A percentile compares a stretch with the other conserved stretches of the same genome.
These are phyloP conservation scores for Drosophila neotestacea DNA, from an alignment of 2,888 invertebrate genomes.

Conservation along the genomic window DNA sequence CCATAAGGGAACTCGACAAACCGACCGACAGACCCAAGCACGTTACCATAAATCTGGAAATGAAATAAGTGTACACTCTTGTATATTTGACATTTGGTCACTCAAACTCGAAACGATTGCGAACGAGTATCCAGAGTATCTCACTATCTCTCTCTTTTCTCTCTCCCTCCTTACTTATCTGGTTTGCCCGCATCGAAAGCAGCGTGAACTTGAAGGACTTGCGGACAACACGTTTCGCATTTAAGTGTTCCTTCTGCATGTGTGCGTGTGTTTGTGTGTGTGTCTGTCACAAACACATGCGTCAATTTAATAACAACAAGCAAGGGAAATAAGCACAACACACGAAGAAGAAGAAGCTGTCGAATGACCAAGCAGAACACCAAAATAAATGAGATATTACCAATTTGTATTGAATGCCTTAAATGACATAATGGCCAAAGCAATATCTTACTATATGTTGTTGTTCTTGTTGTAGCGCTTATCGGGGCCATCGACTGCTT, in stretches of 20 bases:
- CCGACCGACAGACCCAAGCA: slow-evolving; percentile 11
- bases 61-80: slow-evolving; percentile 76
- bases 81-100: slow-evolving; percentile 80
- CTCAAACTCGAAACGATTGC: slow-evolving; percentile 61
- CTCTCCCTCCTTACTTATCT: slow-evolving; percentile 13
- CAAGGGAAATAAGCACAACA: slow-evolving; percentile 31
- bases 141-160: not conserved
- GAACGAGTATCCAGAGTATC: slow-evolving; percentile 33
- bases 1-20: not conserved
- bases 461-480: slow-evolving; percentile 34
- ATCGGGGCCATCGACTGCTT: slow-evolving; percentile 30
- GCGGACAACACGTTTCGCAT: slow-evolving; percentile 54
- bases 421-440: slow-evolving; percentile 69
- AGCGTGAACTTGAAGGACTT: slow-evolving; percentile 50
- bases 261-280: slow-evolving; percentile 16
- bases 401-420: slow-evolving; percentile 77
- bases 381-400: slow-evolving; percentile 78
- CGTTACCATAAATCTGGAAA: slow-evolving; percentile 71
- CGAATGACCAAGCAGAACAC: slow-evolving; percentile 39
- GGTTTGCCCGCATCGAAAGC: slow-evolving; percentile 40
- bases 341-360: slow-evolving; percentile 18
- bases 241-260: slow-evolving; percentile 39
- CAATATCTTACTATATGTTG: slow-evolving; percentile 22
- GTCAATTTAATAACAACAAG: slow-evolving; percentile 65
- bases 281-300: slow-evolving; percentile 64